Base-by-base conservation (phyloP, 2,113 vertebrate genomes). In the Megaceryle maxima region DNA sequence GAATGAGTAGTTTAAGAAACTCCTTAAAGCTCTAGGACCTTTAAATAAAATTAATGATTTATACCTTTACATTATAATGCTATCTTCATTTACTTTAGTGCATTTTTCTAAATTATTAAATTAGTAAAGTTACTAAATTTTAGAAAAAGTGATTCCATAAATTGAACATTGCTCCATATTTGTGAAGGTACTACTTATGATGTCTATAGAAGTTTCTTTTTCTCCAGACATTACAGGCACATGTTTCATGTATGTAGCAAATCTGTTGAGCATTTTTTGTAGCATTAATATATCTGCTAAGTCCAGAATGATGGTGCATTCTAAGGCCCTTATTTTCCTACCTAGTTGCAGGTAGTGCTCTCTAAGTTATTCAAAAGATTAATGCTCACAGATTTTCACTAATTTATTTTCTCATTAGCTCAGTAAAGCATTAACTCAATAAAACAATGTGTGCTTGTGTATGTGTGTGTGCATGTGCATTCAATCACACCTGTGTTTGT, bases 401-500 rank as follows among this genome's bases (percentile, higher is more conserved):
- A 20, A 13, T 10, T 53, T 31, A 48, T 87, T 87, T 83, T 69
- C 31, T 66, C 10, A 63, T 46, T 46, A 46, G 19, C 44, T 50
- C 48, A 50, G 46, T 46, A 46, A 64, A 73, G 5, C 0, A 2
- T 51, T 57, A 73, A 44, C 15, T 87, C 11, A 39, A 19, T 28
- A 64, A 31, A 74, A 72, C 26, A 53, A 8, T 24, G 26, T 28
- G 31, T 24, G 8, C 35, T 5, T 46, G 50, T 13, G 25, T 17
- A 10, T 19, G 28, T 13, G 2, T 10, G 9, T 1, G 1, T 6
- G 11, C 11, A 7, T 24, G 16, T 44, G 9, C 22, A 13, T 46
- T 35, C 39, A 41, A 74, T 11, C n/a, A 31, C 7, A 25, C 1
- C 0, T 3, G 1, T 9, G 9, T 31, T 60, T 7, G 1, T 39